Base-by-base conservation (phyloP, 2,888 invertebrate species). In the Xylota sylvarum region DNA sequence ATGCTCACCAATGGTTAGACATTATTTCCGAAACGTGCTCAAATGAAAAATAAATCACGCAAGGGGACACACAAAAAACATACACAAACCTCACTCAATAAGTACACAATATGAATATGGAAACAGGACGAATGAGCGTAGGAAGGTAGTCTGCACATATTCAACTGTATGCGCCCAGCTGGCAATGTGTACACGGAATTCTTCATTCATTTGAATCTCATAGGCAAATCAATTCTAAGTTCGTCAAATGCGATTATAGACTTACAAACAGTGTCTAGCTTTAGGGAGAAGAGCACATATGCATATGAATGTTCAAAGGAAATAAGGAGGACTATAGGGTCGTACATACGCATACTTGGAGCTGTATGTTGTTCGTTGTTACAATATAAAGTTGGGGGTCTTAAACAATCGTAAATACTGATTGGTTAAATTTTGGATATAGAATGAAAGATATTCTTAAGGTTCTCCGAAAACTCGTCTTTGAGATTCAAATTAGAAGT, bases 11-110 rank as follows among this genome's bases (percentile, higher is more conserved):
- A 40, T 67, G 67, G 67, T 67, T 52, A 37, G 67, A 67, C 52
- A 67, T 67, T 67, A 67, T 55, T 67, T 40, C 17, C 40, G 52
- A 46, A 67, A 67, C 67, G 67, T 67, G 67, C 67, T 67, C 67
- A 67, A 67, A 55, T 52, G 52, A 55, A 67, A 67, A 27, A 55
- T 27, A 67, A 67, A 52, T 67, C 67, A 52, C 52, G 55, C 52
- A 58, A 14, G 43, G 6, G 43, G 23, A 35, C 56, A 17, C 17
- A 62, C 7, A 12, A 19, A 62, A 10, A 19, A 50, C n/a, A 35
- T 9, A 50, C 35, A 35, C 32, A 65, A 35, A 65, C 3, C 40
- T 50, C 35, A 35, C 7, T 37, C 17, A 30, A 48, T 64, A 64
- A 64, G 64, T 32, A 64, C 46, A 64, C 64, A 48, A 46, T 50